Evolutionary conservation across 2,797 vertebrate genomes (phyloP).

Genomic region (Sebastes itinus): DNA sequence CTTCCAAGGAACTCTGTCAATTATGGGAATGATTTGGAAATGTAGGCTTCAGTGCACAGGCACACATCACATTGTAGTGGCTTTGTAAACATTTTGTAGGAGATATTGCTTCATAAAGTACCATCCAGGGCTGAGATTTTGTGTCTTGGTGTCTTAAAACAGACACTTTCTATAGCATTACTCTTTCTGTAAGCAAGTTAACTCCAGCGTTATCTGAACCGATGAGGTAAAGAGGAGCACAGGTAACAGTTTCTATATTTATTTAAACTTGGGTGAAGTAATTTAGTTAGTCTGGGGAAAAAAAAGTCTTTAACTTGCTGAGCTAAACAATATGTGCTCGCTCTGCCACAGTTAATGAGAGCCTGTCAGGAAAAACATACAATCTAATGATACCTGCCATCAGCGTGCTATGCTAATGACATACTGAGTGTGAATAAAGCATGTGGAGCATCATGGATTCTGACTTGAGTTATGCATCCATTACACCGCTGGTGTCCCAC

Average conservation of each 20-base stretch:
- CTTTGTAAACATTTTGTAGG: too few relatives aligned
- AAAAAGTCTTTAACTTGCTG: not conserved
- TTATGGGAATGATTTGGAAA: not conserved
- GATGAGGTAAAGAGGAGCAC: not conserved
- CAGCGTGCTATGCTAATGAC: slow-evolving; percentile 51
- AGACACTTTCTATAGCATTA: not conserved
- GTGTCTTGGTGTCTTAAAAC: slow-evolving; percentile 21
- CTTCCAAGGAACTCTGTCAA: not conserved
- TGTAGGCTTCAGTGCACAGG: not conserved
- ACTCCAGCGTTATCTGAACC: not conserved
- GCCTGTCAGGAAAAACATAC: slow-evolving; percentile 18
- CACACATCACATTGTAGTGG: not conserved
- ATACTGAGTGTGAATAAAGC: slow-evolving; percentile 49
- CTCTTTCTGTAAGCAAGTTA: not conserved
- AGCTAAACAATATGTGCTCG: not conserved
- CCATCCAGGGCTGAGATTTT: slow-evolving; percentile 9
- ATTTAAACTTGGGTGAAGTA: slow-evolving; percentile 5
- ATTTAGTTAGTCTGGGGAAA: not conserved
- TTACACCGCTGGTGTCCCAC: slow-evolving; percentile 5
- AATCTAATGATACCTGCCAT: slow-evolving; percentile 43
- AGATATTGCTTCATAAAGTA: not conserved
- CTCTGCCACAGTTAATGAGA: slow-evolving; percentile 36
- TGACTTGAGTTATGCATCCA: slow-evolving; percentile 33
- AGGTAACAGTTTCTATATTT: not conserved
- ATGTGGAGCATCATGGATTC: slow-evolving; percentile 15